Conservation (phyloP, 2,113 vertebrate species). For the Gymnarchus niloticus region DNA sequence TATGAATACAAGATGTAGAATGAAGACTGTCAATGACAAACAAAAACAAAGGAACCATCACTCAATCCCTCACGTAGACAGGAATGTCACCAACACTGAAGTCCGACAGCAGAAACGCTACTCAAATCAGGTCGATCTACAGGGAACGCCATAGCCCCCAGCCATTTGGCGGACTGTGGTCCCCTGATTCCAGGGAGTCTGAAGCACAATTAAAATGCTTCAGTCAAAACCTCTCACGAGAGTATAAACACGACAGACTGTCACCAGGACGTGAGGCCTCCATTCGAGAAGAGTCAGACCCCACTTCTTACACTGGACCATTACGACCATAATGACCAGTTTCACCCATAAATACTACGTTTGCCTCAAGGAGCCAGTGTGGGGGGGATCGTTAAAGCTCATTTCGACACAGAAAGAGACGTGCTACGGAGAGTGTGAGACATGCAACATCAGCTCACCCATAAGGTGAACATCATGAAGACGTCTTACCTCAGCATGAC, state of each 20-base stretch:
- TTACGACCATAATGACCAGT: too few species aligned
- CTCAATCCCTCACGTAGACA: neutral
- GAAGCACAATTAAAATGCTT: neutral
- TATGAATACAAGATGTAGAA: neutral
- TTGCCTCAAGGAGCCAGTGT: too few species aligned
- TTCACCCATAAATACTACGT: too few species aligned
- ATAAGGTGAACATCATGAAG: neutral
- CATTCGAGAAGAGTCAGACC: neutral
- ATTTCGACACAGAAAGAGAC: too few species aligned
- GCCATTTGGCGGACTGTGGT: too few species aligned
- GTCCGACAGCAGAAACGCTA: neutral
- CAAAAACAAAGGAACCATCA: neutral
- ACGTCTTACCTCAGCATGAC: constrained; percentile 61
- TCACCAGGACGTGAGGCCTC: neutral
- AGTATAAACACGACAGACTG: neutral
- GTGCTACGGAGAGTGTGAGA: neutral
- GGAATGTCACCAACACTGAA: neutral
- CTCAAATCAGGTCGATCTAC: neutral
- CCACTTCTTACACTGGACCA: too few species aligned
- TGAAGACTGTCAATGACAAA: neutral
- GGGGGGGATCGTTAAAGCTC: too few species aligned
- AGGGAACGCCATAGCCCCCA: neutral
- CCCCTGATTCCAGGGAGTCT: neutral
- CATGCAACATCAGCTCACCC: neutral
- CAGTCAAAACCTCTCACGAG: neutral